Base-by-base conservation (phyloP, 2,797 vertebrate genomes). In the Rhynchotus rufescens region DNA sequence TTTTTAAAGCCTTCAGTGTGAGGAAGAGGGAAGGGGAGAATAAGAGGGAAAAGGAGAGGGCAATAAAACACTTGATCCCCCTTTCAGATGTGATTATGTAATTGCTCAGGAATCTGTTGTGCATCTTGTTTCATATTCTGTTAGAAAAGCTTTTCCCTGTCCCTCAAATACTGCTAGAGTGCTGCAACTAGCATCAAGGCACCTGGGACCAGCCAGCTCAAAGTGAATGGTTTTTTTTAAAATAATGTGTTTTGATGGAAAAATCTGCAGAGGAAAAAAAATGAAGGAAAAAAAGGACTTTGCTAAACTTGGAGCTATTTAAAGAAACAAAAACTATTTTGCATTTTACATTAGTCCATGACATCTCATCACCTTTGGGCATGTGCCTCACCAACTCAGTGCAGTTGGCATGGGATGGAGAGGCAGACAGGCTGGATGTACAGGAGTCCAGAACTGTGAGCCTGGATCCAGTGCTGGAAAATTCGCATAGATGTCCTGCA, bases 221-320 rank as follows among this genome's bases (percentile, higher is more conserved):
- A 28, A 85, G 64, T 32, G 26, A 80, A 81, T 47, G 38, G 2
- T 17, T 20, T 88, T 93, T 93, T 20, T 45, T 20, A 20, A 60
- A 95, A 87, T 89, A 80, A 71, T 38, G 61, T 94, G 88, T 95
- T 96, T 95, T 96, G 90, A 90, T 94, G 96, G 94, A 95, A 93
- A 94, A 93, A 86, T 87, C 73, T 21, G 3, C 76, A 80, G 80
- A 90, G 73, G 13, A 15, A 84, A 62, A 91, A 93, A 84, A 54
- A 28, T 30, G 56, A 83, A 84, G 19, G 60, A 12, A 81, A 60
- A 89, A 93, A 89, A 90, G 85, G 79, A 64, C 49, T 93, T 61
- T 89, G 77, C 60, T 92, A 71, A 90, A 90, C 71, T 92, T 87
- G 85, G 67, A 90, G 44, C 84, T 73, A 26, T 73, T 84, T 93